Base-by-base conservation (phyloP, 2,888 invertebrate genomes). In the Eurytoma adleriae region DNA sequence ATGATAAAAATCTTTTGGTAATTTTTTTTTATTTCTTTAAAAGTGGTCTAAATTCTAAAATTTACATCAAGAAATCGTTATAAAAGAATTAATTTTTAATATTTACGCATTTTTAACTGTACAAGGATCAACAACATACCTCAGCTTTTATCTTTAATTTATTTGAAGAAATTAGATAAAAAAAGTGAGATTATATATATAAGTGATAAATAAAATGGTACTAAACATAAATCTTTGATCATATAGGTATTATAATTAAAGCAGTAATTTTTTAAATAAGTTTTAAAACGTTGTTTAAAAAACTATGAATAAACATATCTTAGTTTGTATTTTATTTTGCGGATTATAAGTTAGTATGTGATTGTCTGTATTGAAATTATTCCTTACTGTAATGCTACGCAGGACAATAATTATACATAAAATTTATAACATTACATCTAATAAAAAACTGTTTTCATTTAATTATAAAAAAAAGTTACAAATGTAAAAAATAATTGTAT, bases 401-500 rank as follows among this genome's bases (percentile, higher is more conserved):
- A 73, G 74, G 73, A 74, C 74, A 79, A 79, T 79, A 69, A 74
- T 69, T 56, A 20, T 57, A 62, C n/a, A 70, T 64, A 5, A 69
- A 48, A 57, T 62, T 30, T 18, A 69, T 56, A 10, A 27, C 66
- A 56, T 68, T 61, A 16, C 7, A 7, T 62, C 40, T 64, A 64
- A 2, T 7, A 64, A 57, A 56, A 40, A 68, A 54, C 30, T 30
- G 52, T 54, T 40, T 72, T 20, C 24, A 27, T 14, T 64, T 48
- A 18, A 30, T 48, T 4, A 66, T 40, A 20, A 24, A 24, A 27
- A 54, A 50, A 18, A 14, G 30, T 27, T 69, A 59, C 7, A 64
- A 62, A 7, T 79, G 69, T 64, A 50, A 64, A 79, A 70, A 74
- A 74, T 71, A 75, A 79, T 79, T 79, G 64, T 50, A 70, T 57